phyloP scores from a whole-genome alignment of 2,888 invertebrate species.

The Apodemia mormo region DNA sequence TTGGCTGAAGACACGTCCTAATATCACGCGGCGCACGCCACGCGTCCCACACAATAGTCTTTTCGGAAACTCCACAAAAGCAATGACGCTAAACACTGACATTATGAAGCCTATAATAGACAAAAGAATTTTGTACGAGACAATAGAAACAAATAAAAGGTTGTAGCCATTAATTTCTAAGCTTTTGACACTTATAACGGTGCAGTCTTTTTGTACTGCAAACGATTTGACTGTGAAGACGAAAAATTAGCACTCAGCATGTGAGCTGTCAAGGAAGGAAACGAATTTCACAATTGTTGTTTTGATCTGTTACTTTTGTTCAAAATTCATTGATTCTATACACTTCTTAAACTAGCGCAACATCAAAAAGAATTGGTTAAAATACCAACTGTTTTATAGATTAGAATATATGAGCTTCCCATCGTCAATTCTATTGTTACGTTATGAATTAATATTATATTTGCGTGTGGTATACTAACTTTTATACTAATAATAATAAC shows the following conservation, averaged over 20 bases:
- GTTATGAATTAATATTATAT: no score
- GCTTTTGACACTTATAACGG: slow-evolving; percentile 77
- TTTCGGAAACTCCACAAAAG: slow-evolving; percentile 70
- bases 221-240: slow-evolving; percentile 59
- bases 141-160: slow-evolving; percentile 72
- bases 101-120: slow-evolving; percentile 75
- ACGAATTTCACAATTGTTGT: slow-evolving; percentile 27
- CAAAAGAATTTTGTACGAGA: slow-evolving; percentile 73
- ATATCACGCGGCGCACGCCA: slow-evolving; percentile 66
- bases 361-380: not conserved
- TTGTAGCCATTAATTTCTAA: slow-evolving; percentile 76
- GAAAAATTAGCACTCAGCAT: slow-evolving; percentile 71
- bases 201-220: slow-evolving; percentile 55
- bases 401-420: no score
- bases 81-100: slow-evolving; percentile 76
- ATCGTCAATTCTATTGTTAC: no score
- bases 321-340: not conserved
- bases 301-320: slow-evolving; percentile 15
- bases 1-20: slow-evolving; percentile 15
- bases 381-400: no score
- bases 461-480: no score
- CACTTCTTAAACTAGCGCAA: not conserved
- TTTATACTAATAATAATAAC: no score
- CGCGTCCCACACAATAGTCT: slow-evolving; percentile 69
- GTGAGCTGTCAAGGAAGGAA: slow-evolving; percentile 46